These are phyloP conservation scores for Heteropelma amictum DNA, from an alignment of 2,888 invertebrate species.

Conservation along the genomic window DNA sequence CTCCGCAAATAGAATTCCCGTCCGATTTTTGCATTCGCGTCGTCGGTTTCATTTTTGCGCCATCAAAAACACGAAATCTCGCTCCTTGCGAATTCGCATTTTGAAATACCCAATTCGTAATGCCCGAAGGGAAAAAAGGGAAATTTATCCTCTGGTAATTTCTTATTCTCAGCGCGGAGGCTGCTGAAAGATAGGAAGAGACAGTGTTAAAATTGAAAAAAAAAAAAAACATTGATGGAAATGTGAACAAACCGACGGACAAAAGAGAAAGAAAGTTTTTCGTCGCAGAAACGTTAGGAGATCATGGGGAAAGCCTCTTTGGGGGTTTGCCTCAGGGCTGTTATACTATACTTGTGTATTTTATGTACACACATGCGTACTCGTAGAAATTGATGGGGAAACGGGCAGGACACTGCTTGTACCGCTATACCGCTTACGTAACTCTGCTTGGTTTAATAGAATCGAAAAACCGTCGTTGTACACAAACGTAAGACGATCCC, in stretches of 20 bases:
- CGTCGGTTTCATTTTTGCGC: background rate
- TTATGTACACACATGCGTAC: background rate
- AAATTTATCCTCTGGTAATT: too few species aligned
- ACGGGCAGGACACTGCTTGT: slow-evolving; percentile 26
- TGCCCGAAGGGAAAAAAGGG: too few species aligned
- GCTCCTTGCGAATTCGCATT: too few species aligned
- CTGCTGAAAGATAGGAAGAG: too few species aligned
- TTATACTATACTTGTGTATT: slow-evolving; percentile 13
- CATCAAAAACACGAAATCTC: too few species aligned
- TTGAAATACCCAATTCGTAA: too few species aligned
- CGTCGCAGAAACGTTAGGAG: slow-evolving; percentile 25
- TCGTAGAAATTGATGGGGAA: slow-evolving; percentile 24
- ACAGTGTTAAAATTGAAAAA: slow-evolving; percentile 5
- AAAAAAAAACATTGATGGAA: slow-evolving; percentile 18
- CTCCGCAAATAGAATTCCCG: background rate
- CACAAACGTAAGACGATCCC: slow-evolving; percentile 73
- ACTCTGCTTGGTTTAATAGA: slow-evolving; percentile 72
- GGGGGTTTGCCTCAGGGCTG: slow-evolving; percentile 50
- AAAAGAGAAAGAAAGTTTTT: background rate
- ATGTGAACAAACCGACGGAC: slow-evolving; percentile 27
- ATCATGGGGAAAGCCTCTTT: slow-evolving; percentile 57
- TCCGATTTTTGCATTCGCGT: background rate
- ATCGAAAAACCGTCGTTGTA: slow-evolving; percentile 69
- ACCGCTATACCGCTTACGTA: slow-evolving; percentile 19
- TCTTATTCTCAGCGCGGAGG: too few species aligned